A percentile compares a stretch with the other conserved stretches of the same genome.
These are phyloP conservation scores for Sphenodon punctatus DNA, from an alignment of 2,797 vertebrate species.

Conservation along the genomic window DNA sequence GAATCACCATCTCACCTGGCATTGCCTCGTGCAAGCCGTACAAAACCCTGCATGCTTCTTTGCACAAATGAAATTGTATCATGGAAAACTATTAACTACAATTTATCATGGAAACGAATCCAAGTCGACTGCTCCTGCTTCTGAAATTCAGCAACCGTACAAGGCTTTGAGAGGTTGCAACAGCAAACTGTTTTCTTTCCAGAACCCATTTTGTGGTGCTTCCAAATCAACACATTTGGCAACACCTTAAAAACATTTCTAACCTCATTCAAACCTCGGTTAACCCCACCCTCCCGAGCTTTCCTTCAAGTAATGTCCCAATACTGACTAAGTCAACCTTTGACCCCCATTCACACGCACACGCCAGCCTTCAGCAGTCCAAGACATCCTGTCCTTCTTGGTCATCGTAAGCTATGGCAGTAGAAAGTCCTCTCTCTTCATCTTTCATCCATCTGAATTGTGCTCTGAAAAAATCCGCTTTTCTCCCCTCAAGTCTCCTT, in stretches of 20 bases:
- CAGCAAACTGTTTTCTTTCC: neutral
- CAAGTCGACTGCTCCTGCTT: conserved; percentile 32
- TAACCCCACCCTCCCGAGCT: conserved; percentile 45
- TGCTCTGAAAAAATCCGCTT: conserved; percentile 62
- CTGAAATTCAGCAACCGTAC: conserved; percentile 37
- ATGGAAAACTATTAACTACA: conserved; percentile 42
- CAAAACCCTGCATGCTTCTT: conserved; percentile 39
- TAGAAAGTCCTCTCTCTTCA: conserved; percentile 30
- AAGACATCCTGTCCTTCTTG: conserved; percentile 31
- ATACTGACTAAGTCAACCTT: conserved; percentile 64
- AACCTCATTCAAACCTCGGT: conserved; percentile 66
- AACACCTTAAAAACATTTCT: conserved; percentile 37
- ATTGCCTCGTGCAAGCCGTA: neutral
- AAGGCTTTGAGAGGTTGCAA: neutral
- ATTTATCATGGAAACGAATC: conserved; percentile 18
- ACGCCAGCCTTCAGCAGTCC: conserved; percentile 41
- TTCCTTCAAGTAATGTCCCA: conserved; percentile 79
- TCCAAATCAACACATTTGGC: conserved; percentile 60
- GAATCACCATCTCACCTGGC: neutral
- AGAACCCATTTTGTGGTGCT: conserved; percentile 52
- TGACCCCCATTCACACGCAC: conserved; percentile 17
- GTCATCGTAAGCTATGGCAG: conserved; percentile 31
- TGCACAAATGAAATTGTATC: conserved; percentile 55
- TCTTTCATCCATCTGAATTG: conserved; percentile 58
- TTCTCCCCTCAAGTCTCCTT: conserved; percentile 39